Evolutionary conservation across 2,888 invertebrate genomes (phyloP), one percentile per base, ranked within the genome.

Genomic region (Drosophila kambysellisi): DNA sequence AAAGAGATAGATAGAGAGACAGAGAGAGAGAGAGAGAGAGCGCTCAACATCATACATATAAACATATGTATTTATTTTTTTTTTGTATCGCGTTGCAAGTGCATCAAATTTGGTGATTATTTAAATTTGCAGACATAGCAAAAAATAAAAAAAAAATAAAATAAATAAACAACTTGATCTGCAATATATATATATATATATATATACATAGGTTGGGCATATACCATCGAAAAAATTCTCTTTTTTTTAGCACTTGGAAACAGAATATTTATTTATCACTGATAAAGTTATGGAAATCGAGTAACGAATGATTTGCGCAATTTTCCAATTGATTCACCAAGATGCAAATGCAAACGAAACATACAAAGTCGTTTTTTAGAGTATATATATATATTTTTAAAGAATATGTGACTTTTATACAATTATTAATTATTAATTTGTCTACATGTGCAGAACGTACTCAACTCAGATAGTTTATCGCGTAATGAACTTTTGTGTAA

Each of bases 401-500:
- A 11, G 11, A 33, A 11, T 3, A 8, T 17, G 3, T 8, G 3
- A n/a, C 39, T 39, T 0, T 17, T 39, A 6, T 39, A 39, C 2
- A 20, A 25, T 15, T 15, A 25, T 48, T 5, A 17, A 39, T 32
- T 12, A 12, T 25, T 30, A n/a, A 50, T 29, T 7, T 25, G 11
- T 1, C 15, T 15, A 39, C 4, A 39, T 39, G 39, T 39, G 39
- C 11, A 1, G 1, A 17, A 32, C 46, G 5, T 3, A 6, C 15
- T 17, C 17, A 29, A 53, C 29, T 5, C 50, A 15, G 12, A 29
- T 8, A 46, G n/a, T 32, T 54, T 53, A 17, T 43, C 25, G 11
- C 33, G n/a, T 33, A 39, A 30, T 11, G 12, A 48, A 25, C 5
- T 9, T n/a, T 43, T 59, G 20, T 59, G 46, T 56, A n/a, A 57